A percentile compares a stretch with the other conserved stretches of the same genome.
These are phyloP conservation scores for Forbesichthys papilliferus DNA, from an alignment of 2,113 vertebrate genomes.

Conservation along the genomic window DNA sequence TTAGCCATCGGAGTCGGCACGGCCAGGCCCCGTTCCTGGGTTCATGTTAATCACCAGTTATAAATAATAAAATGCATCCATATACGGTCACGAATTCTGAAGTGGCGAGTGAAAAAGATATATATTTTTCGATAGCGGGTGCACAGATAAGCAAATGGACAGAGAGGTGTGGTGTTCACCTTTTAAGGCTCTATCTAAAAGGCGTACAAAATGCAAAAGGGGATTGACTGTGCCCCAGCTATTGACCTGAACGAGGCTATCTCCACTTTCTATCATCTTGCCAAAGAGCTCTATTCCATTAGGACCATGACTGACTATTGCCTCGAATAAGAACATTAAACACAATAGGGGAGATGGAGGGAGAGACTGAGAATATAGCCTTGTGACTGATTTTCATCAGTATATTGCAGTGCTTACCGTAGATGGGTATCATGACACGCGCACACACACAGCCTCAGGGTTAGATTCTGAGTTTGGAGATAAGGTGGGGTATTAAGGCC, in stretches of 20 bases:
- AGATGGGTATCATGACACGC: constrained; percentile 32
- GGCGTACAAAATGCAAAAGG: constrained; percentile 38
- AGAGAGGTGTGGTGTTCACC: constrained; percentile 5
- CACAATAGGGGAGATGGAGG: constrained; percentile 24
- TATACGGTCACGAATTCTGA: too few relatives aligned
- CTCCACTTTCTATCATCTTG: constrained; percentile 42
- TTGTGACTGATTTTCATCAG: constrained; percentile 39
- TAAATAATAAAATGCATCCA: too few relatives aligned
- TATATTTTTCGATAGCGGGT: not conserved
- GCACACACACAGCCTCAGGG: constrained; percentile 6
- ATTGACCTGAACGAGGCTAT: constrained; percentile 55
- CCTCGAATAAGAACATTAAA: constrained; percentile 49
- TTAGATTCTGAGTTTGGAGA: constrained; percentile 38
- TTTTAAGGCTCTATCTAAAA: constrained; percentile 32
- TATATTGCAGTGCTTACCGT: constrained; percentile 20
- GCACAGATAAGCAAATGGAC: constrained; percentile 14
- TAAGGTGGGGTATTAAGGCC: constrained; percentile 67
- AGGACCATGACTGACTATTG: constrained; percentile 36
- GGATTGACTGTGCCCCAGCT: constrained; percentile 40
- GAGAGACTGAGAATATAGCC: constrained; percentile 8
- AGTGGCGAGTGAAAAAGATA: too few relatives aligned
- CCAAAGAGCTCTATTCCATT: constrained; percentile 53
- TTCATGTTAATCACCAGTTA: too few relatives aligned
- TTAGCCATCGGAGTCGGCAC: too few relatives aligned
- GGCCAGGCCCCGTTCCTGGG: too few relatives aligned